Base-by-base conservation (phyloP, 2,888 invertebrate species). In the Pyrrhosoma nymphula region DNA sequence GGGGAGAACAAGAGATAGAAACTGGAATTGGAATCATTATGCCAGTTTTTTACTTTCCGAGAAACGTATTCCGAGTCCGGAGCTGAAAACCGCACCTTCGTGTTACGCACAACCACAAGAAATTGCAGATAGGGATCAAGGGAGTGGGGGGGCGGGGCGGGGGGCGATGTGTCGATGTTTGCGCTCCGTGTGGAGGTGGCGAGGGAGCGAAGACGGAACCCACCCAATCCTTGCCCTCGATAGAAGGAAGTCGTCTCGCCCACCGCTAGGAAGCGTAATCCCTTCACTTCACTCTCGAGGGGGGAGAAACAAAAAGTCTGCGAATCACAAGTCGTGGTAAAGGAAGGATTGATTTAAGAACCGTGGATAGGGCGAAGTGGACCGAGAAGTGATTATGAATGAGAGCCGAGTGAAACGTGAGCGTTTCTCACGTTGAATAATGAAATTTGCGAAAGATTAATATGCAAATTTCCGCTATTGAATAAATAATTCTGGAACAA, bases 151-250 rank as follows among this genome's bases (percentile, higher is more conserved):
- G n/a, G n/a, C n/a, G n/a, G n/a, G n/a, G n/a, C n/a, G n/a, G n/a
- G 30, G 8, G 30, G 30, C 30, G 82, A 82, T 82, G 82, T 82
- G 35, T 35, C 82, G 82, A 82, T 35, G 82, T 82, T 82, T 82
- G 35, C 82, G 35, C 35, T 3, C 35, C 60, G 8, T 8, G 60
- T 60, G 20, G 82, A 3, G 75, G 75, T 12, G n/a, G n/a, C n/a
- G n/a, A n/a, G 69, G 69, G 69, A n/a, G 26, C n/a, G 69, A 69
- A n/a, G 82, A 82, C 18, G 23, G 39, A 69, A 63, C 23, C 35
- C 91, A 91, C 91, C 91, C 91, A 91, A 91, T 91, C 91, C 91
- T 91, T 91, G 91, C 60, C 91, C 91, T 91, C 63, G 26, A 91
- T 91, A 26, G 16, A 82, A 23, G 82, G 18, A 82, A 18, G 12